phyloP scores from a whole-genome alignment of 2,888 invertebrate species.

The Tachina grossa region DNA sequence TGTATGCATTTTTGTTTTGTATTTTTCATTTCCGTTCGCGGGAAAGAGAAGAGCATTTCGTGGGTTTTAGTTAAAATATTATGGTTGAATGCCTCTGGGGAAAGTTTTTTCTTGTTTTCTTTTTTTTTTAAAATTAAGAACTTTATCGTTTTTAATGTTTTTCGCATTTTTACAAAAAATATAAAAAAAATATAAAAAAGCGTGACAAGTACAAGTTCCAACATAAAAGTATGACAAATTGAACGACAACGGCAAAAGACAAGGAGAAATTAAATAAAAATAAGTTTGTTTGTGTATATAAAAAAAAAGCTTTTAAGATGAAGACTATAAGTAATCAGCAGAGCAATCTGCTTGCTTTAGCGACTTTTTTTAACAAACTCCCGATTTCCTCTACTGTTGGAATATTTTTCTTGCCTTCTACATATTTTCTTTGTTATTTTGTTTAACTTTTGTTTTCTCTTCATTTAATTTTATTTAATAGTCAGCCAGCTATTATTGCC shows the following conservation, averaged over 20 bases:
- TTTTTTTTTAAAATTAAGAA: slow-evolving; percentile 62
- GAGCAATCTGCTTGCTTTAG: slow-evolving; percentile 64
- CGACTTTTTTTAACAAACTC: slow-evolving; percentile 52
- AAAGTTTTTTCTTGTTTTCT: slow-evolving; percentile 29
- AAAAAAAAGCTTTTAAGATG: slow-evolving; percentile 43
- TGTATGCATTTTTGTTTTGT: slow-evolving; percentile 5
- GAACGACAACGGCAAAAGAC: slow-evolving; percentile 26
- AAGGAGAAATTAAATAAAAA: slow-evolving; percentile 10
- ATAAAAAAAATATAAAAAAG: background rate
- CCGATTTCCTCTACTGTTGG: slow-evolving; percentile 41
- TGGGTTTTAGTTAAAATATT: slow-evolving; percentile 65
- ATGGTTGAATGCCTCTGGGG: slow-evolving; percentile 66
- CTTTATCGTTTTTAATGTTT: slow-evolving; percentile 41
- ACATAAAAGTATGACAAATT: slow-evolving; percentile 46
- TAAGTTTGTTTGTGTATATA: background rate
- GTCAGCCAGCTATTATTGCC: slow-evolving; percentile 26
- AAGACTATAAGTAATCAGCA: slow-evolving; percentile 65
- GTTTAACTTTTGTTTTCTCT: background rate
- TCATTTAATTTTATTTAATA: slow-evolving; percentile 56
- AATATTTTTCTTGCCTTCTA: background rate
- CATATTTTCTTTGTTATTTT: background rate
- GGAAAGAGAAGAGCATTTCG: slow-evolving; percentile 51
- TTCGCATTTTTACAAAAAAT: slow-evolving; percentile 25
- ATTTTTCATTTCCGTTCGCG: slow-evolving; percentile 33
- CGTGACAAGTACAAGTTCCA: slow-evolving; percentile 9